These are phyloP conservation scores for Botia kubotai DNA, from an alignment of 2,797 vertebrate genomes.

Conservation along the genomic window DNA sequence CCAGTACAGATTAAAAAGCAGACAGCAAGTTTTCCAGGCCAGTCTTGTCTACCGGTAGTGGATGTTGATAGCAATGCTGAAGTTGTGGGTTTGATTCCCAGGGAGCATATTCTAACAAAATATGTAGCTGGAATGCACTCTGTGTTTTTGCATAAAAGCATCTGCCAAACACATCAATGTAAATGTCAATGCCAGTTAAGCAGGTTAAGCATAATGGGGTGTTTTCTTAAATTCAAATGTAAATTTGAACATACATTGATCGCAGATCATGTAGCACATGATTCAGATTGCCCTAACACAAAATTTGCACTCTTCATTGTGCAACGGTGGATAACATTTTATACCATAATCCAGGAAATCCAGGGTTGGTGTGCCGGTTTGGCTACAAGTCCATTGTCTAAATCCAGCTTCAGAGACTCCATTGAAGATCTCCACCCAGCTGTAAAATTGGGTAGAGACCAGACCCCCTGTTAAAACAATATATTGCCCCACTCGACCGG, in stretches of 20 bases:
- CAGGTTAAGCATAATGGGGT: too few relatives aligned
- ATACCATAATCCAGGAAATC: conserved; percentile 79
- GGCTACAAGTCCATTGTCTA: conserved; percentile 72
- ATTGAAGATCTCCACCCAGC: conserved; percentile 81
- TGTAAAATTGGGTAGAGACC: conserved; percentile 76
- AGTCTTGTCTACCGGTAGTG: not conserved
- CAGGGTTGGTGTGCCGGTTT: conserved; percentile 70
- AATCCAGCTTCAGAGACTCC: conserved; percentile 69
- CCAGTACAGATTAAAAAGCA: conserved; percentile 60
- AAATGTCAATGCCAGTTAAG: not conserved
- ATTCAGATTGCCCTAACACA: conserved; percentile 44
- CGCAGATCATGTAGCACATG: not conserved
- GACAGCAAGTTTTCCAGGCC: conserved; percentile 14
- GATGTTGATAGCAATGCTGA: not conserved
- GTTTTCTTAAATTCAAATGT: too few relatives aligned
- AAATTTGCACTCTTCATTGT: conserved; percentile 65
- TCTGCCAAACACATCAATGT: too few relatives aligned
- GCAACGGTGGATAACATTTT: conserved; percentile 47
- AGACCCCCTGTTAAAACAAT: conserved; percentile 73
- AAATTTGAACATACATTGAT: not conserved
- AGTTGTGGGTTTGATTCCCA: not conserved
- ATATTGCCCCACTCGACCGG: conserved; percentile 63
- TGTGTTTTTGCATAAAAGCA: too few relatives aligned
- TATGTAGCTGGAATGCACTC: not conserved
- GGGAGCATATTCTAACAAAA: not conserved